Evolutionary conservation across 2,797 vertebrate species (phyloP), one percentile per base, ranked within the genome.

Genomic region (Thripadectes ignobilis): DNA sequence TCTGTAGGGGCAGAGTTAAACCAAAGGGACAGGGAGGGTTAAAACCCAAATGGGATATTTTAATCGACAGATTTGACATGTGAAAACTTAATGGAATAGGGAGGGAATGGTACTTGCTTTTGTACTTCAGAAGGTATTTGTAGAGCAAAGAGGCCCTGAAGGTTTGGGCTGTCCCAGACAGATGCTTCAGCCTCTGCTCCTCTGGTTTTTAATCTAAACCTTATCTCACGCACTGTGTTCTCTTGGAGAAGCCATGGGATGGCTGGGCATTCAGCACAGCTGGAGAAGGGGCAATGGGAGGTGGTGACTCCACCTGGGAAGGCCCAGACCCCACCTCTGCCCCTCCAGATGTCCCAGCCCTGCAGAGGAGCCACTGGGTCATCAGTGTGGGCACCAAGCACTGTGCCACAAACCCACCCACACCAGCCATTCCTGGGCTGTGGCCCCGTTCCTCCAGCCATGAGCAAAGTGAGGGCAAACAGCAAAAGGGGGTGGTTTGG

Each of bases 391-490:
- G 10, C 63, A 55, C 20, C 43, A 36, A 43, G 19, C 2, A 2
- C 38, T 39, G 30, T 55, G 27, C 73, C 2, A 2, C 29, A 58
- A 32, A 54, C 9, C 57, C 52, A 36, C 43, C 79, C 71, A 75
- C 68, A 43, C 7, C 7, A 0, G 24, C 38, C 3, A 0, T 12
- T 17, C 6, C 61, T 14, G 23, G 51, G 20, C 20, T 29, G 54
- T 48, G n/a, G 43, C 39, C 27, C 36, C 10, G 4, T 14, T 67
- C 32, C 41, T 59, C n/a, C 68, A 78, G 89, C 10, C 73, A 85
- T 4, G 45, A 10, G 24, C 59, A 59, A 85, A 82, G 54, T 5
- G 30, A 85, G 63, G 39, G 49, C 24, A n/a, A 63, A 59, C 80
- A 68, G 32, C 26, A 9, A 3, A 36, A 73, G 10, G 59, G 17